Evolutionary conservation across 2,113 vertebrate species (phyloP).

Genomic region (Nicator chloris): DNA sequence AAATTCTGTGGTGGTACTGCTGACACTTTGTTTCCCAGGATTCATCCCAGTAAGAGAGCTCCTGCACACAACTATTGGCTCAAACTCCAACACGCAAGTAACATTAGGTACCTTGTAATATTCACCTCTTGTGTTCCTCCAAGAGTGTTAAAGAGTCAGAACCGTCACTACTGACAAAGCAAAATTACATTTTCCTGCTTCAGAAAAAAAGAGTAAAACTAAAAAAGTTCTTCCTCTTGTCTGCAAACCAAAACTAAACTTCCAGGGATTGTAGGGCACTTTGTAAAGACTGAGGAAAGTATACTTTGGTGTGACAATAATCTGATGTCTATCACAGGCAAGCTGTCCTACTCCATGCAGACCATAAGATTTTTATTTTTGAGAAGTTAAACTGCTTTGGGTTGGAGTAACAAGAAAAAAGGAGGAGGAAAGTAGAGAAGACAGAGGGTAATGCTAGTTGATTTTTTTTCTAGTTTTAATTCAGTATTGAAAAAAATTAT

Average conservation of each 20-base stretch:
- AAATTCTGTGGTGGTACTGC: neutral
- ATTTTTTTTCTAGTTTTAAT: neutral
- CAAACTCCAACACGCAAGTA: neutral
- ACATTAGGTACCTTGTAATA: neutral
- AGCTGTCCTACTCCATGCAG: neutral
- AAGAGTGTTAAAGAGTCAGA: neutral
- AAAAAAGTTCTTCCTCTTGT: neutral
- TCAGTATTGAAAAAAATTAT: neutral
- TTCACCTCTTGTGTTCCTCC: neutral
- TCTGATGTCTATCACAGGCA: fast-evolving
- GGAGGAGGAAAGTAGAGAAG: neutral
- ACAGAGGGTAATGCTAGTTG: neutral
- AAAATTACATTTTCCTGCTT: neutral
- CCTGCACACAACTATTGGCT: neutral
- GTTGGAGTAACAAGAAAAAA: neutral
- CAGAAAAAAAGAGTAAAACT: neutral
- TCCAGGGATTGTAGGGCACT: neutral
- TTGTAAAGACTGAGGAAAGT: neutral
- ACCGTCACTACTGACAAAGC: neutral
- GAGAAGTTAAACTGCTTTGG: neutral
- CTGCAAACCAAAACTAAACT: neutral
- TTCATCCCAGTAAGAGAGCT: neutral
- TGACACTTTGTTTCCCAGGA: neutral
- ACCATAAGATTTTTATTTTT: neutral
- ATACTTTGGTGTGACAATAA: neutral